Conservation (phyloP, 1,140 invertebrate genomes). For the Hyphantria cunea region DNA sequence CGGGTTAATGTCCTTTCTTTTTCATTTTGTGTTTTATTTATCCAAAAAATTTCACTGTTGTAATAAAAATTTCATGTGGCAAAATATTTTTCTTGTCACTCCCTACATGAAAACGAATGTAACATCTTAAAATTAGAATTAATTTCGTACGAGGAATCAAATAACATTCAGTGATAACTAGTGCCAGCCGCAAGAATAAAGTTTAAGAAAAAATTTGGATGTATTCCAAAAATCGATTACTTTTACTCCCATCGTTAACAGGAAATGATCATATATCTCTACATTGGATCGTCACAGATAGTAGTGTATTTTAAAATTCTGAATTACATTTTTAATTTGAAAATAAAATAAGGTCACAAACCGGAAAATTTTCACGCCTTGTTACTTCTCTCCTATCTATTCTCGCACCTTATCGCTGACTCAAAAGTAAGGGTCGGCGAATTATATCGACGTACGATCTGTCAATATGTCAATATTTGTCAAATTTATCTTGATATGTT, state of each 20-base stretch:
- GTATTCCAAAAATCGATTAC: slow-evolving; percentile 67
- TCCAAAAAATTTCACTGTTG: too few relatives aligned
- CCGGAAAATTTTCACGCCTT: neutral
- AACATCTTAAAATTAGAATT: slow-evolving; percentile 61
- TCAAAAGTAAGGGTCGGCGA: slow-evolving; percentile 26
- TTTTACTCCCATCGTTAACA: slow-evolving; percentile 50
- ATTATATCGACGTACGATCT: slow-evolving; percentile 52
- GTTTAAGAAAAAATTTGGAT: slow-evolving; percentile 61
- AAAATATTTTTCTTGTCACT: slow-evolving; percentile 15
- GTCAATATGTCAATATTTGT: slow-evolving; percentile 55
- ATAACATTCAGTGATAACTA: slow-evolving; percentile 61
- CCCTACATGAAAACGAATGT: slow-evolving; percentile 31
- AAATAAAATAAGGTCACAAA: slow-evolving; percentile 17
- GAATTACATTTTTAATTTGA: slow-evolving; percentile 29
- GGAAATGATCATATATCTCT: slow-evolving; percentile 49
- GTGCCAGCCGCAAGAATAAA: slow-evolving; percentile 59
- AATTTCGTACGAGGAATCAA: slow-evolving; percentile 63
- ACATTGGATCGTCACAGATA: slow-evolving; percentile 30
- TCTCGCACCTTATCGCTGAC: slow-evolving; percentile 42
- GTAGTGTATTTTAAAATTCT: slow-evolving; percentile 36
- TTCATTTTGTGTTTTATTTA: too few relatives aligned
- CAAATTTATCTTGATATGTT: slow-evolving; percentile 48
- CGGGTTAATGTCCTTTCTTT: too few relatives aligned
- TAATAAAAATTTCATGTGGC: too few relatives aligned
- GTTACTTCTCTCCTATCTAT: slow-evolving; percentile 25